Base-by-base conservation (phyloP, 2,888 invertebrate genomes). In the Euclidia mi region DNA sequence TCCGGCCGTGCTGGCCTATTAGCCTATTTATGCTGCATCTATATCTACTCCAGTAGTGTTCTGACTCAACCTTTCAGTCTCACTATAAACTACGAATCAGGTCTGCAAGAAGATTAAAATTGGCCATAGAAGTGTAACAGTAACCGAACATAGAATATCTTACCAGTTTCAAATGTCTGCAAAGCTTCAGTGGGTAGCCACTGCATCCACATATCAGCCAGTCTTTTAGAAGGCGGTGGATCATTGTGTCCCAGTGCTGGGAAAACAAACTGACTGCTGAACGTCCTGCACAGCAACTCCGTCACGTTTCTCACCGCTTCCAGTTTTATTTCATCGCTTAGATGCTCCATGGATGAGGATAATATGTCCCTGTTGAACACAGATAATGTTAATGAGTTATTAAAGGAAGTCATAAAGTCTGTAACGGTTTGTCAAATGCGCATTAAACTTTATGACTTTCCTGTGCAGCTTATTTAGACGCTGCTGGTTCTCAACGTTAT, bases 171-270 rank as follows among this genome's bases (percentile, higher is more conserved):
- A 87, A 98, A 98, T 34, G 98, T 97, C 79, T 96, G 96, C 71
- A 97, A 93, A 0, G 98, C 97, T 80, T 98, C 98, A 1, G 96
- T 96, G 1, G 98, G 98, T 53, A 97, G 90, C 98, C 97, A 98
- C 75, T 96, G 97, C 83, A 96, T 96, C 98, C 98, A 98, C 91
- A 98, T 96, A 56, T 96, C 96, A 0, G 97, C 96, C 70, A 98
- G 95, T 59, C 95, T 95, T 76, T 89, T 81, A 45, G 96, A 95
- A 69, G 95, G 96, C 45, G 95, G 95, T 40, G 97, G 97, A 84
- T 98, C 98, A 85, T 98, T 98, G 90, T 98, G 98, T 1, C 98
- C 98, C 70, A 98, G 90, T 0, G 98, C 98, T 34, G 98, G 98
- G 88, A 98, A 98, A 56, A 98, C 97, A 84, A 98, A 98, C 88